phyloP scores from a whole-genome alignment of 2,888 invertebrate species.

The Lepidocyrtinus sp. region DNA sequence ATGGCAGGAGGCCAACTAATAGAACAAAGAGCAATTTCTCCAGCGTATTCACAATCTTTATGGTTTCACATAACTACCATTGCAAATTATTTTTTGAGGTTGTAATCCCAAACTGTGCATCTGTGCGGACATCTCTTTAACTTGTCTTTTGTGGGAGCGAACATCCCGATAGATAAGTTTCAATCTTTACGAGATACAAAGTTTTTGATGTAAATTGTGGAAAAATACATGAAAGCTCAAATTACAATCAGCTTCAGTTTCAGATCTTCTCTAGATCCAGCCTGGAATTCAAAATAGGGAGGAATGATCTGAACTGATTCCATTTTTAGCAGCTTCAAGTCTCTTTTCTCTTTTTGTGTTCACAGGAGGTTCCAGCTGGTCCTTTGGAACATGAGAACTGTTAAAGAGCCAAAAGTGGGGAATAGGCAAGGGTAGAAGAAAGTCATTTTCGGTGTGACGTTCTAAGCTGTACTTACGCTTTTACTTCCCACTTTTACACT shows the following conservation, averaged over 20 bases:
- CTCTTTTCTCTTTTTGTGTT: not conserved
- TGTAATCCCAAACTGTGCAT: too few species aligned
- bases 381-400: not conserved
- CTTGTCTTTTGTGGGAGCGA: too few species aligned
- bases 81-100: conserved; percentile 47
- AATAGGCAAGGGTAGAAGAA: not conserved
- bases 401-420: not conserved
- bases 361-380: not conserved
- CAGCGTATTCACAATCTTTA: conserved; percentile 46
- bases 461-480: too few species aligned
- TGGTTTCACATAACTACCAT: conserved; percentile 57
- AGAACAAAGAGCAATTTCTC: conserved; percentile 49
- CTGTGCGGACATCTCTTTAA: too few species aligned
- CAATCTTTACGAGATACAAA: too few species aligned
- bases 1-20: conserved; percentile 57
- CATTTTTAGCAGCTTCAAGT: not conserved
- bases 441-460: not conserved
- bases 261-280: not conserved
- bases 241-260: conserved; percentile 41
- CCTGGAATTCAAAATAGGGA: not conserved
- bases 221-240: conserved; percentile 25
- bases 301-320: not conserved
- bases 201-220: not conserved
- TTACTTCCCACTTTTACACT: too few species aligned
- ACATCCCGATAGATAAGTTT: too few species aligned